Evolutionary conservation across 2,888 invertebrate species (phyloP).

Genomic region (Sinhomidia bicolor): DNA sequence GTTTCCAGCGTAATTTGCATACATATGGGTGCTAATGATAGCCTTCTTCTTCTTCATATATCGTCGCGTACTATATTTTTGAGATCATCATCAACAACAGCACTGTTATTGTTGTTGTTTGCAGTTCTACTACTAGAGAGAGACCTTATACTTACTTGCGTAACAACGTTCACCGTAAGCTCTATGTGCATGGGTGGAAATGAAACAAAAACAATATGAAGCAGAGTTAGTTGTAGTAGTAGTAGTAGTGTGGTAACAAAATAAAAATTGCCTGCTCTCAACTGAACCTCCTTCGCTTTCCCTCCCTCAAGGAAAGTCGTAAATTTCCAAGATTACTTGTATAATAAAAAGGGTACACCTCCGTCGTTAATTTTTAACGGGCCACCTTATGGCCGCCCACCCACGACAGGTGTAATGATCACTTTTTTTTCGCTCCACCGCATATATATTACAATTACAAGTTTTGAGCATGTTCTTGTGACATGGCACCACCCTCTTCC

Average conservation of each 20-base stretch:
- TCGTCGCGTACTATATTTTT: conserved; percentile 7
- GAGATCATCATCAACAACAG: background rate
- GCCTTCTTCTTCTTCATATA: conserved; percentile 57
- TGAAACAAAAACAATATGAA: no score
- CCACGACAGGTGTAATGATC: conserved; percentile 67
- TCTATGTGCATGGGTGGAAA: no score
- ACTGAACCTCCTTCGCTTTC: background rate
- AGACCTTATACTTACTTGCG: no score
- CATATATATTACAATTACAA: background rate
- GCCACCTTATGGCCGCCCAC: conserved; percentile 59
- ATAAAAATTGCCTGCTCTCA: background rate
- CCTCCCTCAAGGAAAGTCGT: conserved; percentile 58
- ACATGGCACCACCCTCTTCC: no score
- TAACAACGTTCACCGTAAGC: no score
- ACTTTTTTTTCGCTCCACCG: background rate
- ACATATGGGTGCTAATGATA: conserved; percentile 69
- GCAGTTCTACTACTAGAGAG: background rate
- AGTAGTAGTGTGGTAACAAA: no score
- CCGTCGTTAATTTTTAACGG: conserved; percentile 62
- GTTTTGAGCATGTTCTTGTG: background rate
- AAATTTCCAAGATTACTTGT: conserved; percentile 57
- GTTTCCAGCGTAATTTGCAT: conserved; percentile 58
- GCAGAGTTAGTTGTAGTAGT: no score
- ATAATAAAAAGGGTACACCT: conserved; percentile 61
- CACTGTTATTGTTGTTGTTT: background rate